These are phyloP conservation scores for Ailurus styani DNA, from an alignment of 2,113 vertebrate species.

Conservation along the genomic window DNA sequence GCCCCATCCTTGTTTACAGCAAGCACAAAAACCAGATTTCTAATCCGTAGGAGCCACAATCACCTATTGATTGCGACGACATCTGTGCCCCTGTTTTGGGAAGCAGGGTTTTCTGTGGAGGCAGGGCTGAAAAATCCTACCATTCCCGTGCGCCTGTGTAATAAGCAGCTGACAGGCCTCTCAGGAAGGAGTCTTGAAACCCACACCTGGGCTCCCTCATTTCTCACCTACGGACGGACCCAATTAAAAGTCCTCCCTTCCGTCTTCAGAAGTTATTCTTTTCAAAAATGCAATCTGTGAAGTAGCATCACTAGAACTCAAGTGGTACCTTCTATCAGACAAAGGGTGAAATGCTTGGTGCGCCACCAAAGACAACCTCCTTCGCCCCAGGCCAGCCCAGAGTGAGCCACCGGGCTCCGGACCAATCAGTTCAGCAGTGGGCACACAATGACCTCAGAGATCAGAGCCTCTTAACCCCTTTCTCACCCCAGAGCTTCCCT, in stretches of 20 bases:
- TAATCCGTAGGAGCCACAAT: conserved; percentile 51
- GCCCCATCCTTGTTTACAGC: conserved; percentile 11
- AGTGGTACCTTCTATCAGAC: not conserved
- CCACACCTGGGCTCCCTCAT: not conserved
- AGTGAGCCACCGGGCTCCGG: not conserved
- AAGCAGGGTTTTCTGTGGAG: conserved; percentile 42
- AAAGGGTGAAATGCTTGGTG: conserved; percentile 55
- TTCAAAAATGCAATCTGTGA: not conserved
- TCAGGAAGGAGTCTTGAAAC: not conserved
- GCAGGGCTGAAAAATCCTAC: not conserved
- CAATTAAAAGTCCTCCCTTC: not conserved
- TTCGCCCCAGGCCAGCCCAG: not conserved
- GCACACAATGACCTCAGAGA: not conserved
- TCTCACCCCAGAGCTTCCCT: not conserved
- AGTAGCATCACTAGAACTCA: conserved; percentile 24
- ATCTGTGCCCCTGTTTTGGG: conserved; percentile 46
- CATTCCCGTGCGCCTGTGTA: not conserved
- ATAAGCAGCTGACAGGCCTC: not conserved
- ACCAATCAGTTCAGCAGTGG: not conserved
- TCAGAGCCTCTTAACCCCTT: not conserved
- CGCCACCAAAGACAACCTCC: not conserved
- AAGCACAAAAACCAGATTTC: conserved; percentile 60
- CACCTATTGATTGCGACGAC: conserved; percentile 1
- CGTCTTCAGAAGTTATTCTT: not conserved
- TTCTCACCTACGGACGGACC: not conserved